Conservation (phyloP, 2,113 vertebrate species). For the Ailuropoda melanoleuca region DNA sequence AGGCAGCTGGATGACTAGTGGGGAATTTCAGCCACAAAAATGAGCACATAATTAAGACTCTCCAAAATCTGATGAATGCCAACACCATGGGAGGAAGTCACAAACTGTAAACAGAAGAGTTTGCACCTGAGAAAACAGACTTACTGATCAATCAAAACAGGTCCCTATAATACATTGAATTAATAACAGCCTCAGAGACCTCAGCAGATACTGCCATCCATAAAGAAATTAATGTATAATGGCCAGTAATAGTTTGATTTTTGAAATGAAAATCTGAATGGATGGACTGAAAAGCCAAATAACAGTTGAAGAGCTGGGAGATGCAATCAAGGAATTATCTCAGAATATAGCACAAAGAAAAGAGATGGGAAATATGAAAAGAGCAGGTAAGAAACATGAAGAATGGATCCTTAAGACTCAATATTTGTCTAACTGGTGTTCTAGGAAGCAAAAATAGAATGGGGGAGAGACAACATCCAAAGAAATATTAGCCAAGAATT, state of each 20-base stretch:
- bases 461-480: not conserved
- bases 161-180: not conserved
- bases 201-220: not conserved
- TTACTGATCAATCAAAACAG: not conserved
- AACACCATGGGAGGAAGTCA: not conserved
- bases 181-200: not conserved
- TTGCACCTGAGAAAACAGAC: not conserved
- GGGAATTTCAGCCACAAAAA: not conserved
- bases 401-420: not conserved
- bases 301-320: not conserved
- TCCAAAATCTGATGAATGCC: not conserved
- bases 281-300: not conserved
- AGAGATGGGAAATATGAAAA: not conserved
- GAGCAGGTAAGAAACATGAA: not conserved
- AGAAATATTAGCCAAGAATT: not conserved
- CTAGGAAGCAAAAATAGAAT: not conserved
- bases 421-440: not conserved
- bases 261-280: slow-evolving; percentile 37
- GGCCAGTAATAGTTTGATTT: not conserved
- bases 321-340: not conserved
- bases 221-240: not conserved
- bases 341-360: not conserved
- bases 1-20: not conserved
- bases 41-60: not conserved
- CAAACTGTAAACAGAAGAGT: not conserved